These are phyloP conservation scores for Tribolium castaneum DNA, from an alignment of 1,140 invertebrate genomes.

Conservation along the genomic window DNA sequence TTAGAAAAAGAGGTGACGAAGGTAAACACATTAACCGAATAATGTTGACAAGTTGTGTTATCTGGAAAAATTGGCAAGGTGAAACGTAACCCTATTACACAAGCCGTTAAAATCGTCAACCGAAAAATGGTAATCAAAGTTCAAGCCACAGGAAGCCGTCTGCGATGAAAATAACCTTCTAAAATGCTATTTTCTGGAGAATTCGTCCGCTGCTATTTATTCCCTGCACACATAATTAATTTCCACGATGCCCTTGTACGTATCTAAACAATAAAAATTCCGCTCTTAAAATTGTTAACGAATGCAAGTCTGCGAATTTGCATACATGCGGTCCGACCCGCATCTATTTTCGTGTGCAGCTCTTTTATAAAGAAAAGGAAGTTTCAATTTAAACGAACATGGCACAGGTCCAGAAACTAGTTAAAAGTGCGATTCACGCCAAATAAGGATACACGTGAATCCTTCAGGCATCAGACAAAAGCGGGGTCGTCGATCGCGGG, in stretches of 20 bases:
- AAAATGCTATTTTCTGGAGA: not conserved
- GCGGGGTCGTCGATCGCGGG: not conserved
- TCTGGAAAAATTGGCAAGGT: not conserved
- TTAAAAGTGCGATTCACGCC: not conserved
- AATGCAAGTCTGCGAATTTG: not conserved
- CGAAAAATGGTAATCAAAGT: not conserved
- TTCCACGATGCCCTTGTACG: not conserved
- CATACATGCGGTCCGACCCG: not conserved
- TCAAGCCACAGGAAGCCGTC: not conserved
- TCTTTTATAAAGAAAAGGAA: constrained; percentile 14
- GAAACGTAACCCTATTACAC: not conserved
- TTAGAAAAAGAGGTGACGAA: not conserved
- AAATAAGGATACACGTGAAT: constrained; percentile 13
- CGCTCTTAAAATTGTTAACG: not conserved
- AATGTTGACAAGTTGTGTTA: not conserved
- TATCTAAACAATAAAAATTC: not conserved
- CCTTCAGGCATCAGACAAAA: not conserved
- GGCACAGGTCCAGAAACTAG: constrained; percentile 3
- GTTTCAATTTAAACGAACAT: not conserved
- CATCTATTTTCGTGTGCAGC: not conserved
- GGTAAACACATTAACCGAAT: not conserved
- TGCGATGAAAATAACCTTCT: not conserved
- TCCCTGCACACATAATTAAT: not conserved
- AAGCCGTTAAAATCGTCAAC: not conserved
- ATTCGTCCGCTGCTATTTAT: not conserved